phyloP scores from a whole-genome alignment of 2,797 vertebrate genomes.

The Tapera naevia region DNA sequence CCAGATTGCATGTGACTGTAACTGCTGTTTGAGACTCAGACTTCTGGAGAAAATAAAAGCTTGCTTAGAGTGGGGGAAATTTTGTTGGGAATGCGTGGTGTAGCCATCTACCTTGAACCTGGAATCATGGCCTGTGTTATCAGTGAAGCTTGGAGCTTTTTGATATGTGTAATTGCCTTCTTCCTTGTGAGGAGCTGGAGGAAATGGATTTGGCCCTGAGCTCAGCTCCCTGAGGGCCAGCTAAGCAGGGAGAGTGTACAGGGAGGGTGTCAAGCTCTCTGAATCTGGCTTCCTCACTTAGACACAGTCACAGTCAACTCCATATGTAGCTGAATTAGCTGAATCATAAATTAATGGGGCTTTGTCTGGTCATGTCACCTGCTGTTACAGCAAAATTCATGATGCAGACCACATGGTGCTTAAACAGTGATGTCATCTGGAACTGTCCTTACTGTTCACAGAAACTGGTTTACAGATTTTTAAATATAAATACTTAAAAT shows the following conservation, averaged over 20 bases:
- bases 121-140: rapidly evolving
- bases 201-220: not conserved
- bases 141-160: rapidly evolving
- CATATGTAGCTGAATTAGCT: not conserved
- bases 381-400: not conserved
- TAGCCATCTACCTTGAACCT: not conserved
- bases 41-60: not conserved
- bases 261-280: not conserved
- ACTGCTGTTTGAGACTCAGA: not conserved
- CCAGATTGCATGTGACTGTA: not conserved
- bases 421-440: not conserved
- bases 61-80: not conserved
- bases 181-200: rapidly evolving
- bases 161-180: not conserved
- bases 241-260: not conserved
- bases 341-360: not conserved
- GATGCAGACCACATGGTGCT: not conserved
- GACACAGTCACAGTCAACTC: not conserved
- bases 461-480: not conserved
- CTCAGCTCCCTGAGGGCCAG: not conserved
- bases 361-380: not conserved
- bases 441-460: not conserved
- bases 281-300: not conserved
- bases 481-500: not conserved
- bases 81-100: not conserved